phyloP scores from a whole-genome alignment of 2,888 invertebrate species.

The Parasteatoda lunata region DNA sequence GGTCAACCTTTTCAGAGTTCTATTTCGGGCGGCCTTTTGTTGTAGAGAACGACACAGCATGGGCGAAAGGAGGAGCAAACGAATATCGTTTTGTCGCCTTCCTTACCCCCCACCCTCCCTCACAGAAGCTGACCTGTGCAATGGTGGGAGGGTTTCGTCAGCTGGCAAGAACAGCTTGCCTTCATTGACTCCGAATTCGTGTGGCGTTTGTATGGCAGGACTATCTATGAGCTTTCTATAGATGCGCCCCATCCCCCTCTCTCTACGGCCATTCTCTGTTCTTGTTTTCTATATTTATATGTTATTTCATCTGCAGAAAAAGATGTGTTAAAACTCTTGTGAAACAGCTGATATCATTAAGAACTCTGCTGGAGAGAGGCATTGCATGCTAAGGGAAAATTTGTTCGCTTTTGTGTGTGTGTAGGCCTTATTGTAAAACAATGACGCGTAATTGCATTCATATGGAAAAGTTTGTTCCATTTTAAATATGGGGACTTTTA shows the following conservation, averaged over 20 bases:
- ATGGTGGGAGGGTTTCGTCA: conserved; percentile 59
- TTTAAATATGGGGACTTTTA: no score
- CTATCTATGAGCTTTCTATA: conserved; percentile 43
- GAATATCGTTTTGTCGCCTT: conserved; percentile 61
- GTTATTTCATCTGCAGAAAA: conserved; percentile 6
- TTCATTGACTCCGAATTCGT: conserved; percentile 62
- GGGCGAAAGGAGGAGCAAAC: conserved; percentile 45
- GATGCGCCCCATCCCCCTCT: not conserved
- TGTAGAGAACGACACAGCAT: conserved; percentile 43
- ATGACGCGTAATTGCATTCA: no score
- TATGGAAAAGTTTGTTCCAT: no score
- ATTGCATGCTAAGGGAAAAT: not conserved
- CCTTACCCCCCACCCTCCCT: conserved; percentile 5
- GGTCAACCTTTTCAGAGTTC: conserved; percentile 23
- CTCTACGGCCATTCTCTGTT: conserved; percentile 8
- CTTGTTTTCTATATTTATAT: conserved; percentile 12
- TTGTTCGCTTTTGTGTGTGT: no score
- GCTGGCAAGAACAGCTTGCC: conserved; percentile 66
- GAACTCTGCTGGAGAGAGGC: not conserved
- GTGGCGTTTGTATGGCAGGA: conserved; percentile 30
- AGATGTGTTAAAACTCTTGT: conserved; percentile 15
- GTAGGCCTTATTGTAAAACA: no score
- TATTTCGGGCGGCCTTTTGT: conserved; percentile 53
- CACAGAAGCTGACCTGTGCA: conserved; percentile 48
- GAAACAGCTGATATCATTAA: conserved; percentile 54